These are phyloP conservation scores for Neostethus bicornis DNA, from an alignment of 2,797 vertebrate species.

Conservation along the genomic window DNA sequence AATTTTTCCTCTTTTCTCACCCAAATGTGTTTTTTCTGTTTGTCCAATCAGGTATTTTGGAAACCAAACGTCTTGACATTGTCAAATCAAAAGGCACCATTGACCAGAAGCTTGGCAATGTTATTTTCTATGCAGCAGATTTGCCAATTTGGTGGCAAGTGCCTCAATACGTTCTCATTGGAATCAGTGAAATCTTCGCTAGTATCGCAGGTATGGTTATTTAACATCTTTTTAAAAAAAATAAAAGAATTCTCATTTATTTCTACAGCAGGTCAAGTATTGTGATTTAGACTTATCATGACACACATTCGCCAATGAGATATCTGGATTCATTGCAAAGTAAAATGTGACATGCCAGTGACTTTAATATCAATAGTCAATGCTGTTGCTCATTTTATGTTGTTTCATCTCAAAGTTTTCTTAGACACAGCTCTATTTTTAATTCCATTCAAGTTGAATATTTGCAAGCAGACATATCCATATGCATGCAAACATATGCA, in stretches of 20 bases:
- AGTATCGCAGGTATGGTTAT: slow-evolving; percentile 91
- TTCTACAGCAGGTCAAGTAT: slow-evolving; percentile 6
- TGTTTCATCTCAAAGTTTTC: slow-evolving; percentile 15
- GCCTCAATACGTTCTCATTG: slow-evolving; percentile 97
- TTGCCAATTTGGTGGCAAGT: slow-evolving; percentile 97
- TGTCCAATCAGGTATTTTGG: slow-evolving; percentile 87
- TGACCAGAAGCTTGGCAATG: slow-evolving; percentile 87
- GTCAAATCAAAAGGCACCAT: slow-evolving; percentile 82
- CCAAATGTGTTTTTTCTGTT: slow-evolving; percentile 25
- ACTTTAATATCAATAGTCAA: too few species aligned
- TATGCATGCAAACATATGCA: background rate
- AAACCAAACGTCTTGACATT: slow-evolving; percentile 91
- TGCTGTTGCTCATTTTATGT: slow-evolving; percentile 7
- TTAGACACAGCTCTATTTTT: slow-evolving; percentile 10
- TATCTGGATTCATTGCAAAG: slow-evolving; percentile 12
- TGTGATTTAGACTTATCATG: slow-evolving; percentile 21
- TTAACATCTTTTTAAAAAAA: slow-evolving; percentile 31
- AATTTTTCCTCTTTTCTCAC: background rate
- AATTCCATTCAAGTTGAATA: background rate
- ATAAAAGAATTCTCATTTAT: slow-evolving; percentile 23
- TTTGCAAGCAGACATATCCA: slow-evolving; percentile 2
- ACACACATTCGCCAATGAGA: slow-evolving; percentile 10
- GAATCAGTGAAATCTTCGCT: slow-evolving; percentile 97
- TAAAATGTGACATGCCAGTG: too few species aligned
- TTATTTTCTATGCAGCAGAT: slow-evolving; percentile 89